phyloP scores from a whole-genome alignment of 2,888 invertebrate genomes.

The Hypsopygia costalis region DNA sequence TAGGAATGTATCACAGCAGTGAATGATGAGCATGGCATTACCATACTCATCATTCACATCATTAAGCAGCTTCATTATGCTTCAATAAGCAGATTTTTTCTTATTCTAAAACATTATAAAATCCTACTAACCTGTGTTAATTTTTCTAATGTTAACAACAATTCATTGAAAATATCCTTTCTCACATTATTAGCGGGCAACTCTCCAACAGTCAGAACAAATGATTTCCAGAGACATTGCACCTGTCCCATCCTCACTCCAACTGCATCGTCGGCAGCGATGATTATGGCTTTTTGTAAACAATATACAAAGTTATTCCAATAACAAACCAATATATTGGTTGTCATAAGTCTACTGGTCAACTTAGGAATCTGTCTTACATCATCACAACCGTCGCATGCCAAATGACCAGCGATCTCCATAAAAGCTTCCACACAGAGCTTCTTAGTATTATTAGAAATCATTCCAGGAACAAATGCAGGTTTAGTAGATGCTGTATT shows the following conservation, averaged over 20 bases:
- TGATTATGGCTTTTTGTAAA: constrained; percentile 36
- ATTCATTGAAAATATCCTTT: constrained; percentile 44
- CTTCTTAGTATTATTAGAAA: constrained; percentile 37
- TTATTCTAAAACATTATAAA: too few species aligned
- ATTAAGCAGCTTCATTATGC: too few species aligned
- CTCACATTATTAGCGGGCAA: constrained; percentile 46
- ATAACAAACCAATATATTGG: constrained; percentile 38
- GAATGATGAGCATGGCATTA: too few species aligned
- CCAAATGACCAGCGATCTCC: constrained; percentile 55
- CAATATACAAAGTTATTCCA: constrained; percentile 51
- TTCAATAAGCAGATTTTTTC: too few species aligned
- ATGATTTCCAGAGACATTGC: constrained; percentile 59
- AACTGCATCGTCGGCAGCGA: constrained; percentile 24
- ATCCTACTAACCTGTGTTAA: constrained; percentile 45
- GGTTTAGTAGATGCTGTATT: constrained; percentile 24
- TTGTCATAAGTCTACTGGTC: constrained; percentile 36
- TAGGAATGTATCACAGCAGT: too few species aligned
- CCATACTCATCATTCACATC: too few species aligned
- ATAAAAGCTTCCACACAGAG: constrained; percentile 47
- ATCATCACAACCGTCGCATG: constrained; percentile 47
- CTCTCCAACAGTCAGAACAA: constrained; percentile 41
- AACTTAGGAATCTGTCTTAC: constrained; percentile 30
- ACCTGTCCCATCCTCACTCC: constrained; percentile 32
- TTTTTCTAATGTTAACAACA: constrained; percentile 33
- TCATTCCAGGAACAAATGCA: constrained; percentile 37